Base-by-base conservation (phyloP, 2,113 vertebrate genomes). In the Periophthalmodon schlosseri region DNA sequence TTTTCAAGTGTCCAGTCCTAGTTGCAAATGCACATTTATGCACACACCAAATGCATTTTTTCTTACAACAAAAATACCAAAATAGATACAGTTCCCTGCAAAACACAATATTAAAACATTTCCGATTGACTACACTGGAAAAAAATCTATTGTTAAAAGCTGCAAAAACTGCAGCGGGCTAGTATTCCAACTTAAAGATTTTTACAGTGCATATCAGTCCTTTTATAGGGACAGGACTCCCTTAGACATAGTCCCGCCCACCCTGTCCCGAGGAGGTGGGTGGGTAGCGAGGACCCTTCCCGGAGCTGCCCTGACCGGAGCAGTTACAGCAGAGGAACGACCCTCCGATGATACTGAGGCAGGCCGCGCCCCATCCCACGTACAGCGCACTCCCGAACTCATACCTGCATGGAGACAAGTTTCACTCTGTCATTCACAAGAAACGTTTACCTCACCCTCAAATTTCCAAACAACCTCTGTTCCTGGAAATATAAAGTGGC, bases 351-450 rank as follows among this genome's bases (percentile, higher is more conserved):
- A 98, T 76, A 69, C 86, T 87, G 66, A 99, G 94, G 34, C 89
- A 88, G 63, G 96, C 91, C 4, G 95, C 92, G 18, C 94, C 97
- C 97, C 97, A 99, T 15, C 96, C 97, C 1, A 97, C 93, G 69
- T 95, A 99, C 70, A 99, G 93, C 68, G 97, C 97, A 4, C 94
- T 95, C 18, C 98, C 97, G 72, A 99, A 98, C 72, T 99, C 98
- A 84, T 91, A 99, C 80, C 98, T 99, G 57, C 13, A 1, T 2
- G 75, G 15, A 54, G 66, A 69, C 5, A 68, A 58, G 15, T 73
- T 3, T 23, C 1, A 36, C 10, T 52, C 56, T 20, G 60, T 63
- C 50, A 54, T 63, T 68, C 28, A 14, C 20, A 13, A 2, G 5
- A 65, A 14, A 12, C 3, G 34, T 14, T 65, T n/a, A 44, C 5